Evolutionary conservation across 2,888 invertebrate genomes (phyloP).

Genomic region (Agriopis leucophaearia): DNA sequence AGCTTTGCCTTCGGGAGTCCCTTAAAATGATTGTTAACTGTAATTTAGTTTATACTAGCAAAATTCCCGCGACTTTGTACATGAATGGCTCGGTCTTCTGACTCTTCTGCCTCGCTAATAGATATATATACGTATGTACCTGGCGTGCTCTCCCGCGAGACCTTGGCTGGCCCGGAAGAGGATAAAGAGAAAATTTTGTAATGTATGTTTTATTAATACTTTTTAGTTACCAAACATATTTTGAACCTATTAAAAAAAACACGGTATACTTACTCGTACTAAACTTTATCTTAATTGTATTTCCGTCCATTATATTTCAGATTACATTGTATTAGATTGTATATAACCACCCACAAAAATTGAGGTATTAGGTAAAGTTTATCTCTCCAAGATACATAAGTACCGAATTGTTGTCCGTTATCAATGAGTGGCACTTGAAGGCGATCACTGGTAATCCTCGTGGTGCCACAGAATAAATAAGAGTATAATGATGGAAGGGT

Average conservation of each 20-base stretch:
- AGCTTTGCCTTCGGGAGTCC: no score
- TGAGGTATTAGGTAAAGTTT: conserved; percentile 1
- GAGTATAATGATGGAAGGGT: conserved; percentile 44
- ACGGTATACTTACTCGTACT: no score
- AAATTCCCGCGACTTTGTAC: no score
- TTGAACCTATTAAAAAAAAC: not conserved
- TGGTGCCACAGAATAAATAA: conserved; percentile 10
- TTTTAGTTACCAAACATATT: not conserved
- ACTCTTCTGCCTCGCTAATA: no score
- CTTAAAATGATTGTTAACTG: no score
- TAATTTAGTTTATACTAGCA: no score
- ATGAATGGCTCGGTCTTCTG: no score
- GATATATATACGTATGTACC: no score
- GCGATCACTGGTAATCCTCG: conserved; percentile 50
- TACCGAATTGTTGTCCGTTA: conserved; percentile 38
- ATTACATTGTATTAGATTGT: not conserved
- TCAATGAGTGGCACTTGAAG: conserved; percentile 54
- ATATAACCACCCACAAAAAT: not conserved
- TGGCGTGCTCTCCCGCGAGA: no score
- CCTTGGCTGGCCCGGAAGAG: no score
- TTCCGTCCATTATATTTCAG: not conserved
- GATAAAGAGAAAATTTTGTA: no score
- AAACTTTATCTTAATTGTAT: not conserved
- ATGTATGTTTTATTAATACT: no score
- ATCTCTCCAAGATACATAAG: conserved; percentile 21